Evolutionary conservation across 2,797 vertebrate species (phyloP).

Genomic region (Ctenosaura bakeri): DNA sequence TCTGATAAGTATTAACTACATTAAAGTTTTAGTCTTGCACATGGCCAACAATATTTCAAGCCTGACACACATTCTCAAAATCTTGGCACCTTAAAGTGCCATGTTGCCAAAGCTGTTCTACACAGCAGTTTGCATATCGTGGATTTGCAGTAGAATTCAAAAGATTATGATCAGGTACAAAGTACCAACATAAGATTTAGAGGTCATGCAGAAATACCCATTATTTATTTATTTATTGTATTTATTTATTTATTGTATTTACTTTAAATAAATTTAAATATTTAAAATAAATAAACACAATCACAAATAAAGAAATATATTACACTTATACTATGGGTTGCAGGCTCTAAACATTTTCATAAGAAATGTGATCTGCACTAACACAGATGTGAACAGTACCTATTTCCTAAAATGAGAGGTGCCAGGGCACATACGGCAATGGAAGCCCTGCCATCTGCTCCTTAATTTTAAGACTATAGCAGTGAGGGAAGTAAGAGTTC

Average conservation of each 20-base stretch:
- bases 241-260: too few species aligned
- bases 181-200: neutral
- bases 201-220: neutral
- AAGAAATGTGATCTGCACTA: too few species aligned
- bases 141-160: neutral
- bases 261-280: too few species aligned
- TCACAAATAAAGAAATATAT: too few species aligned
- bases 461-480: too few species aligned
- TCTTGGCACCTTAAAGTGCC: neutral
- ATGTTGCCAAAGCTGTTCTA: neutral
- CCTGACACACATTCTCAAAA: neutral
- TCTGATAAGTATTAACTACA: neutral
- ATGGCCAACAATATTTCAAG: neutral
- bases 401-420: neutral
- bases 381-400: too few species aligned
- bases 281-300: too few species aligned
- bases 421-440: neutral
- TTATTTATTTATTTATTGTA: neutral
- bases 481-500: neutral
- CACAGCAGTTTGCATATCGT: too few species aligned
- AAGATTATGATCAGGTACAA: neutral
- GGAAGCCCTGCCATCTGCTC: too few species aligned
- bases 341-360: neutral
- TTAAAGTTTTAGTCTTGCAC: neutral
- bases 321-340: neutral